Conservation (phyloP, 2,888 invertebrate species). For the Dione vanillae region DNA sequence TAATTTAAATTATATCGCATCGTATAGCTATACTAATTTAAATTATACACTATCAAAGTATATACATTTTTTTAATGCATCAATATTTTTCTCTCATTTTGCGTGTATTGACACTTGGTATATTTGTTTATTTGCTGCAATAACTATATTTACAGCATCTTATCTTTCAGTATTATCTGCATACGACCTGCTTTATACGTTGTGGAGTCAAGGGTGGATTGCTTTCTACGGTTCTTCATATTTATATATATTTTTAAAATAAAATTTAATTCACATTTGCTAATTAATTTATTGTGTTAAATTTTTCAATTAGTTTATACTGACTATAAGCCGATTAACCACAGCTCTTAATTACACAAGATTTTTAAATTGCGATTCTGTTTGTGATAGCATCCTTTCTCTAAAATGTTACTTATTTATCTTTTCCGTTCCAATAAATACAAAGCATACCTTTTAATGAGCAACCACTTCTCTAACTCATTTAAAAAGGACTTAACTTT, state of each 20-base stretch:
- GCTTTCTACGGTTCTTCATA: no score
- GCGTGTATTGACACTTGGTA: no score
- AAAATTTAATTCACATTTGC: not conserved
- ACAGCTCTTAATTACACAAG: constrained; percentile 52
- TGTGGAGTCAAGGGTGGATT: no score
- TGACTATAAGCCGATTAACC: constrained; percentile 42
- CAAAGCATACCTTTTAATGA: constrained; percentile 35
- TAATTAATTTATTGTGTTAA: no score
- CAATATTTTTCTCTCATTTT: no score
- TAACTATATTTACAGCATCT: no score
- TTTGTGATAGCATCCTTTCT: constrained; percentile 52
- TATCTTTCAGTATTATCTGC: no score
- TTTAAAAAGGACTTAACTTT: constrained; percentile 1
- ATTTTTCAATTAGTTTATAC: not conserved
- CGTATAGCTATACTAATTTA: constrained; percentile 28
- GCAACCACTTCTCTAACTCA: constrained; percentile 20
- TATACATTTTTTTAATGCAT: not conserved
- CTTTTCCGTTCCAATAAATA: constrained; percentile 46
- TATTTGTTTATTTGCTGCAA: no score
- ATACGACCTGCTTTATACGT: no score
- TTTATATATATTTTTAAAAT: no score
- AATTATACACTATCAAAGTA: not conserved
- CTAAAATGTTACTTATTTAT: constrained; percentile 48
- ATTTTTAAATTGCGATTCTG: constrained; percentile 56
- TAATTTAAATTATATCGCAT: no score